Evolutionary conservation across 2,888 invertebrate genomes (phyloP), one percentile per base, ranked within the genome.

Genomic region (Bembecia ichneumoniformis): DNA sequence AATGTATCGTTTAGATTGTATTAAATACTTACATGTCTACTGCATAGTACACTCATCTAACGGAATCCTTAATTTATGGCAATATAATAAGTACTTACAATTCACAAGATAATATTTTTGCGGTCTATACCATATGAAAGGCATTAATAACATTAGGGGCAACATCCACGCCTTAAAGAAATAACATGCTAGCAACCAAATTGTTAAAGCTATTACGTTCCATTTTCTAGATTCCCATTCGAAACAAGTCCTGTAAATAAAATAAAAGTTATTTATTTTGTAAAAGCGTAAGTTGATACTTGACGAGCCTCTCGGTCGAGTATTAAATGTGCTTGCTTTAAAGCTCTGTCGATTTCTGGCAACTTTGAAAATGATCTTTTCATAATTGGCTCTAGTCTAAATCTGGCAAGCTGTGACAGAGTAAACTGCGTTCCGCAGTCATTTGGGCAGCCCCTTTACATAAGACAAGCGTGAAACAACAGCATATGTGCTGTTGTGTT

Each of bases 91-190:
- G 9, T 43, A 71, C 77, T 77, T 66, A 78, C 78, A 76, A 47
- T 68, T 59, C 28, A 71, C 36, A n/a, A 77, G 51, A 52, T 63
- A 62, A 52, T 77, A 77, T 51, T 71, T 59, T 15, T 68, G 59
- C n/a, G 80, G 81, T 34, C 72, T 68, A 49, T 81, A 78, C 72
- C 70, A 71, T 9, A 94, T 76, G 66, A 98, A 95, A 35, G 98
- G 88, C 49, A 97, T 82, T n/a, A 98, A 83, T 11, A 96, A 87
- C 1, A 92, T 88, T 0, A 94, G 80, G 0, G 99, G 98, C 48
- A 97, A 74, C 92, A 98, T 98, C 90, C 95, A 99, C 40, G 96
- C 91, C 81, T 96, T 94, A 74, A 97, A 97, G 80, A 94, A 96
- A 78, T 95, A 96, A 62, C 96, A 96, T 48, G 94, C 90, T 3